Evolutionary conservation across 2,113 vertebrate species (phyloP).

Genomic region (Numida meleagris): DNA sequence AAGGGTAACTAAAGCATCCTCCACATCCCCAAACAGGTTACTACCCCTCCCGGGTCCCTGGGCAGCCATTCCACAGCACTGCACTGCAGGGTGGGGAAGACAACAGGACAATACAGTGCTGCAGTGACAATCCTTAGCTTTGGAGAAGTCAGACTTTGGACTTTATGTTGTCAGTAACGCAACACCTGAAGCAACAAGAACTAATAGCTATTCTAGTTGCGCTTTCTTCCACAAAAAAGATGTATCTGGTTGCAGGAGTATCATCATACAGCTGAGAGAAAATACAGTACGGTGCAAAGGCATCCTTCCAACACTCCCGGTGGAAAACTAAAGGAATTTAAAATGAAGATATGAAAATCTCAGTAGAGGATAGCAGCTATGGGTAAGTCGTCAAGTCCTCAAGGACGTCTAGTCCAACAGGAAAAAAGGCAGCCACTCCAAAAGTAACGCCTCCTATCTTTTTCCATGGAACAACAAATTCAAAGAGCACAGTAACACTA

Average conservation of each 20-base stretch:
- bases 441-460: no score
- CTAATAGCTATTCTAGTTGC: background rate
- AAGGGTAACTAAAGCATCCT: background rate
- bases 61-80: background rate
- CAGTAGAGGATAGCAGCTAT: background rate
- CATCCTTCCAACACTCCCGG: background rate
- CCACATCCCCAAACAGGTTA: no score
- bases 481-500: no score
- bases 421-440: background rate
- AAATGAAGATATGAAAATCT: background rate
- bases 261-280: background rate
- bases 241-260: rapidly evolving
- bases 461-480: no score
- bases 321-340: background rate
- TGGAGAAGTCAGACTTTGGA: background rate
- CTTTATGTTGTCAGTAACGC: background rate
- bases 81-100: background rate
- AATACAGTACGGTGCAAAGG: background rate
- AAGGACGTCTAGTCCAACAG: background rate
- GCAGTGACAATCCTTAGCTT: background rate
- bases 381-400: background rate
- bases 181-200: background rate
- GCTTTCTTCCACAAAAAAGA: background rate
- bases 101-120: background rate
- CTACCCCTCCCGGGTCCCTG: background rate